Base-by-base conservation (phyloP, 2,113 vertebrate species). In the Brachyhypopomus gauderio region DNA sequence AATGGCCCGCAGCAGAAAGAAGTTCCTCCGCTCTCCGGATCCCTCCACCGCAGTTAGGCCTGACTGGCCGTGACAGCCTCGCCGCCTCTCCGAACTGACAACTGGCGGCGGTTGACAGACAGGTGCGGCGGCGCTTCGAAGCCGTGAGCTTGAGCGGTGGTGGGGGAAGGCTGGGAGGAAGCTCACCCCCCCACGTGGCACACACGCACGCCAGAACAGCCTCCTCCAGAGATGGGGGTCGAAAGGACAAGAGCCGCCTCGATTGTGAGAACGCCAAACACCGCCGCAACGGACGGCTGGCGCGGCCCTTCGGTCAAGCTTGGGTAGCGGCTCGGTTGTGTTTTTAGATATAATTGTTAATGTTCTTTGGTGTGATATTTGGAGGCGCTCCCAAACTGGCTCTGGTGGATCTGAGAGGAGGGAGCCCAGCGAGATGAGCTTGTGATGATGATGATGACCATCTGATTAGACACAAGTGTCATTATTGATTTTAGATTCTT, bases 11-110 rank as follows among this genome's bases (percentile, higher is more conserved):
- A 71, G 78, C 52, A 62, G 38, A 71, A 11, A 27, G 70, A 25
- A 70, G 11, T 52, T 52, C 45, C 45, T 52, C 11, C 14, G 45
- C 34, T 12, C 36, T 3, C 2, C 36, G n/a, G 23, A 70, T n/a
- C 34, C 38, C 66, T 38, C 19, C 36, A 16, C 1, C 45, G 66
- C 9, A 71, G 48, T 66, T 60, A 69, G 27, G 77, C 77, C 70
- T 79, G 77, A 72, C 69, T n/a, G 58, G 34, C 62, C 78, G 52
- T 80, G 78, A 80, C 60, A 52, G 78, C 72, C 78, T 72, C 36
- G 17, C 36, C 63, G 22, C 69, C 30, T 72, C 58, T 62, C 25
- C 59, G 11, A 72, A n/a, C 59, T 80, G 69, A 80, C 69, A 80
- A 34, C 30, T 3, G 38, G 56, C 45, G 48, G 60, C 60, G 71